Conservation (phyloP, 2,888 invertebrate genomes). For the Papilio demoleus region DNA sequence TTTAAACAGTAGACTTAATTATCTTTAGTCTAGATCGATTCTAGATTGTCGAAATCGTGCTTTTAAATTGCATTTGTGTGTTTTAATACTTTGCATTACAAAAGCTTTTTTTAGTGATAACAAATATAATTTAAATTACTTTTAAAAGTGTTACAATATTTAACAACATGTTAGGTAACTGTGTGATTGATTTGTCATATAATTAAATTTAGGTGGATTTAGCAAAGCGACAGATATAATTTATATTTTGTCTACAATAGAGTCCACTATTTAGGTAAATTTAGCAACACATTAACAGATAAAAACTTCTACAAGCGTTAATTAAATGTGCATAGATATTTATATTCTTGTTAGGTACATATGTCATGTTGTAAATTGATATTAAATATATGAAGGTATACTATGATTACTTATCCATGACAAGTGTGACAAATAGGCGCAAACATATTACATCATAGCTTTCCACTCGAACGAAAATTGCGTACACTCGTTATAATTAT, state of each 20-base stretch:
- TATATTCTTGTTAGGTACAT: too few relatives aligned
- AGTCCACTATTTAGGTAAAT: too few relatives aligned
- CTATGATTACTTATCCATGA: slow-evolving; percentile 5
- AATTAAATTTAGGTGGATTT: not conserved
- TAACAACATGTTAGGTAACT: not conserved
- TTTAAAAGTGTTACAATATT: not conserved
- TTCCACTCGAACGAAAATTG: not conserved
- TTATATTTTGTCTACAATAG: too few relatives aligned
- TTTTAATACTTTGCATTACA: not conserved
- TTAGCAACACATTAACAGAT: too few relatives aligned
- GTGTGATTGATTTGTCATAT: not conserved
- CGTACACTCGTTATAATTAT: not conserved
- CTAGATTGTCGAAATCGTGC: slow-evolving; percentile 7
- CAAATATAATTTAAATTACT: not conserved
- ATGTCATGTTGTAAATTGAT: not conserved
- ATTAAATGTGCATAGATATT: too few relatives aligned
- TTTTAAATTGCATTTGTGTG: not conserved
- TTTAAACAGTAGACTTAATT: not conserved
- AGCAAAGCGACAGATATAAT: not conserved
- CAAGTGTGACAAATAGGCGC: slow-evolving; percentile 9
- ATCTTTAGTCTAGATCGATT: slow-evolving; percentile 8
- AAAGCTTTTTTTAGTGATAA: not conserved
- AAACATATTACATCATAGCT: not conserved
- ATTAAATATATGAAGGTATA: not conserved
- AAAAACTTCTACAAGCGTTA: too few relatives aligned